Evolutionary conservation across 2,797 vertebrate genomes (phyloP), one percentile per base, ranked within the genome.

Genomic region (Myotis findleyi): DNA sequence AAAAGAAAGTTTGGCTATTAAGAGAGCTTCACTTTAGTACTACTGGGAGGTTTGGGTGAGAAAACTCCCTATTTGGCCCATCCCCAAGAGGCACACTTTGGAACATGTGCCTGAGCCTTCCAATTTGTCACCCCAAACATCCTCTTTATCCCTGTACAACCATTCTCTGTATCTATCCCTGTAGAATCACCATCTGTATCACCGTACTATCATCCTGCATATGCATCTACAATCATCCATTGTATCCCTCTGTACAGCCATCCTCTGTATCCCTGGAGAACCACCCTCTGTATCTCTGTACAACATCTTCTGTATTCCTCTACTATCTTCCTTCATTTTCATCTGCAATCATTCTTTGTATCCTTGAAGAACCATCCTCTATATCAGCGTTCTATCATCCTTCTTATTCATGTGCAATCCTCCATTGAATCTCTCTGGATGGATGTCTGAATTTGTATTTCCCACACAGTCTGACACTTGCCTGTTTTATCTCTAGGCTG

Each of bases 391-490:
- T 13, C 23, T 14, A 13, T 21, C 7, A 57, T 57, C 7, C 20
- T 57, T 57, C 9, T 0, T 57, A 57, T 62, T 30, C 59, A 62
- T 62, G 13, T 7, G n/a, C 27, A 62, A 16, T 62, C 59, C 13
- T 20, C 36, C 21, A 38, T 5, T 36, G 4, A 25, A 53, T 25
- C 66, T 25, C 6, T 25, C 21, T 2, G 6, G 6, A 3, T 2
- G 1, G 62, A 53, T 55, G 44, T 62, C 33, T 25, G 8, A 12
- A 69, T 72, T 41, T 30, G 33, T 3, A 6, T 16, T 5, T 27
- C 1, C 25, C 27, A 71, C 10, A 41, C 1, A 73, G 20, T 27
- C 2, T 7, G 21, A 3, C 1, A 11, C 18, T 38, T 2, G 13
- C 27, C 25, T 77, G 11, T 25, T 6, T 11, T 12, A 1, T 51